Base-by-base conservation (phyloP, 2,888 invertebrate species). In the Athalia circularis region DNA sequence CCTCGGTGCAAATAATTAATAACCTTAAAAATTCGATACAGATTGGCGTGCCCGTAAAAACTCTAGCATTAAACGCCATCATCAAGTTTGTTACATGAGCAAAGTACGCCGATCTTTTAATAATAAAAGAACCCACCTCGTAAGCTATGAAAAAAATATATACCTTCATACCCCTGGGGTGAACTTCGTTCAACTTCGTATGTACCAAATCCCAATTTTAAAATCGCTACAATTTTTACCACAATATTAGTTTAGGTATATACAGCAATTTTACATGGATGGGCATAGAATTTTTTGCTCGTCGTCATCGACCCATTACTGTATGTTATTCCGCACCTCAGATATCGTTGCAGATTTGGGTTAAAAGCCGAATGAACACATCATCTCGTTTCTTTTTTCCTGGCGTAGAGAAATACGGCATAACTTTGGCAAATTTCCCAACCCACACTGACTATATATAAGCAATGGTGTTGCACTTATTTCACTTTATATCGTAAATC, bases 21-120 rank as follows among this genome's bases (percentile, higher is more conserved):
- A 54, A 29, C 45, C n/a, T 43, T 5, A 68, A 29, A 52, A 54
- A 54, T 68, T 68, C 15, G 11, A 68, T 54, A 54, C 68, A 54
- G 54, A 68, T 68, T 68, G 68, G 29, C 5, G 6, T 48, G 65
- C 13, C n/a, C n/a, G 3, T 61, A 54, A 68, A 68, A 68, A 54
- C 52, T 52, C 43, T 8, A 68, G 68, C 54, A 43, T 43, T 52
- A 50, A 67, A 50, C 11, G 15, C 11, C 29, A 29, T 29, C 11
- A 54, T 11, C 54, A 68, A 68, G 29, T 50, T 68, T 54, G 50
- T 54, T 54, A 11, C 54, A 54, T 13, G 8, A 29, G 54, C 52
- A 68, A 68, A 54, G 29, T 68, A 15, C 29, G 68, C 43, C 54
- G 54, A 68, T 54, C 11, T 54, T 68, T 68, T 9, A 68, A 68